These are phyloP conservation scores for Agrilus biguttatus DNA, from an alignment of 2,888 invertebrate genomes.

Conservation along the genomic window DNA sequence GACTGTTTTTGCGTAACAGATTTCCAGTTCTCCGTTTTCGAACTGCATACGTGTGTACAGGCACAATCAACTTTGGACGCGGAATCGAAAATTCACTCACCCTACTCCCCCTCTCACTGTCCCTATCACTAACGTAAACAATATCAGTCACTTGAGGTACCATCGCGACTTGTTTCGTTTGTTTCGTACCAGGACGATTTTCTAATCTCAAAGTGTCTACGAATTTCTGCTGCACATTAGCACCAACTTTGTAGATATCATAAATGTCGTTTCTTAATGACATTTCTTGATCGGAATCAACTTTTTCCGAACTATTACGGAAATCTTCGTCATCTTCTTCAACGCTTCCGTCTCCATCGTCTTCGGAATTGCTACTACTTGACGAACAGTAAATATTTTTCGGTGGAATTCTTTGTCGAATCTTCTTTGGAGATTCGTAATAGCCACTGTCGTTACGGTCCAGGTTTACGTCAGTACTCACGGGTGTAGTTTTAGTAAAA, in stretches of 20 bases:
- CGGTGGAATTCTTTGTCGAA: conserved; percentile 27
- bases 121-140: conserved; percentile 7
- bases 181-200: no score
- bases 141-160: no score
- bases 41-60: conserved; percentile 74
- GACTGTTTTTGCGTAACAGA: conserved; percentile 23
- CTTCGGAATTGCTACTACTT: conserved; percentile 6
- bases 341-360: conserved; percentile 5
- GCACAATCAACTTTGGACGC: conserved; percentile 72
- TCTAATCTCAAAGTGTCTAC: no score
- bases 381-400: conserved; percentile 22
- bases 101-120: conserved; percentile 20
- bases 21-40: conserved; percentile 71
- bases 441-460: conserved; percentile 25
- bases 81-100: conserved; percentile 65
- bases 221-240: no score
- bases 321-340: conserved; percentile 6
- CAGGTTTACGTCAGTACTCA: conserved; percentile 8
- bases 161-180: no score
- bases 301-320: conserved; percentile 11
- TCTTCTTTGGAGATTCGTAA: conserved; percentile 25
- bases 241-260: conserved; percentile 9
- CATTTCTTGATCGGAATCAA: background rate
- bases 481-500: no score
- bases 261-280: conserved; percentile 12